Evolutionary conservation across 1,140 invertebrate genomes (phyloP).

Genomic region (Bombus confusus): DNA sequence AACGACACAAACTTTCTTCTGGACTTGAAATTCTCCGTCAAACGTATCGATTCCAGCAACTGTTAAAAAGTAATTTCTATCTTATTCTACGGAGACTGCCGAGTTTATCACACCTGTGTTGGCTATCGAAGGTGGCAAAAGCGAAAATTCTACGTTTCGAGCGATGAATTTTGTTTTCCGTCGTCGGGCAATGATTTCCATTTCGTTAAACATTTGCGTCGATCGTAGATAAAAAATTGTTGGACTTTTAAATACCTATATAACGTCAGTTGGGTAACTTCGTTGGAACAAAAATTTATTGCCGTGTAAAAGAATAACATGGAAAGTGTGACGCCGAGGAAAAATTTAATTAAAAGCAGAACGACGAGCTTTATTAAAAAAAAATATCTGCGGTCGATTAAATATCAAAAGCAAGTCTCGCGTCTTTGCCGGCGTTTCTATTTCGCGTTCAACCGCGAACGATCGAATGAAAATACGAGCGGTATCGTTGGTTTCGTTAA

Average conservation of each 20-base stretch:
- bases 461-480: neutral
- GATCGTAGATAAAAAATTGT: too few relatives aligned
- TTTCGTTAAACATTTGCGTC: neutral
- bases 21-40: neutral
- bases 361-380: neutral
- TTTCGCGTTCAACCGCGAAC: neutral
- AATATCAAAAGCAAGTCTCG: neutral
- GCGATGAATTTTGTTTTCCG: neutral
- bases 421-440: neutral
- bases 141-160: neutral
- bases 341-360: neutral
- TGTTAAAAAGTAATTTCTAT: conserved; percentile 15
- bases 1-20: neutral
- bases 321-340: neutral
- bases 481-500: neutral
- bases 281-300: neutral
- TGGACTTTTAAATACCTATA: neutral
- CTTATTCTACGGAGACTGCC: neutral
- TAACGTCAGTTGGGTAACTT: neutral
- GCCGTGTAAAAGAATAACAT: neutral
- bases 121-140: too few relatives aligned
- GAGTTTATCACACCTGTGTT: neutral
- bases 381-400: neutral
- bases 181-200: neutral
- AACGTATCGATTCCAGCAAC: neutral